Percentiles rank a stretch among this genome's conserved stretches.
These are phyloP conservation scores for Selene dorsalis DNA, from an alignment of 2,797 vertebrate genomes.

Conservation along the genomic window DNA sequence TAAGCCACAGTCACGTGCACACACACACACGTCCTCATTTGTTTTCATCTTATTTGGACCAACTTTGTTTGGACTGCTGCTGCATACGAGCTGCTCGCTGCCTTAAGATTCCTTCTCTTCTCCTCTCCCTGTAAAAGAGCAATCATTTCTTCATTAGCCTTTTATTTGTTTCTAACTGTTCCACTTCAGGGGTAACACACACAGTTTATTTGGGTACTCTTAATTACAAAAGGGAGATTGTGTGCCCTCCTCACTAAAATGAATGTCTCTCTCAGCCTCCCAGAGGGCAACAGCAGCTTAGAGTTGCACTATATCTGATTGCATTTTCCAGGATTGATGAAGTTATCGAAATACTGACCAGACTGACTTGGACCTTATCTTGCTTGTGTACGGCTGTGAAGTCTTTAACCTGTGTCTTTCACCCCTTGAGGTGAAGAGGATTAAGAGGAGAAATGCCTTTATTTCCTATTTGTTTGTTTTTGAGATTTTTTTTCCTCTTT, in stretches of 20 bases:
- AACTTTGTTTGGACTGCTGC: constrained; percentile 32
- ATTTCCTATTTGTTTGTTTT: constrained; percentile 81
- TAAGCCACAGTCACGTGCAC: constrained; percentile 11
- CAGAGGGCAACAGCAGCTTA: constrained; percentile 81
- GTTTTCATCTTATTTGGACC: constrained; percentile 36
- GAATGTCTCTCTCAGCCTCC: constrained; percentile 78
- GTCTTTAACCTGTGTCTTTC: constrained; percentile 82
- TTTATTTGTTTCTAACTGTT: constrained; percentile 87
- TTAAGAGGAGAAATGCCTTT: constrained; percentile 77
- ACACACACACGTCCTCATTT: constrained; percentile 24
- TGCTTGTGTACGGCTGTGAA: constrained; percentile 72
- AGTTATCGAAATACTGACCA: constrained; percentile 83
- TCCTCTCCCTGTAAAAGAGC: constrained; percentile 73
- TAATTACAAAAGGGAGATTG: constrained; percentile 88
- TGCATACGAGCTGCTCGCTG: constrained; percentile 46
- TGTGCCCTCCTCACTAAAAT: constrained; percentile 77
- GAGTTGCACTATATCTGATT: constrained; percentile 83
- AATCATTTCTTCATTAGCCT: constrained; percentile 90
- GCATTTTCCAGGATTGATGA: constrained; percentile 84
- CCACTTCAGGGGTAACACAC: constrained; percentile 84
- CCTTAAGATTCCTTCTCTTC: constrained; percentile 63
- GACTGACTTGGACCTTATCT: constrained; percentile 75
- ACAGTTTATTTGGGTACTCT: constrained; percentile 88
- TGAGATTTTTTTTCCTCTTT: constrained; percentile 53
- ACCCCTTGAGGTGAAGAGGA: constrained; percentile 70